These are phyloP conservation scores for Turritopsis dohrnii DNA, from an alignment of 30 jellyfish, hydroid and myxozoan species.

Conservation along the genomic window DNA sequence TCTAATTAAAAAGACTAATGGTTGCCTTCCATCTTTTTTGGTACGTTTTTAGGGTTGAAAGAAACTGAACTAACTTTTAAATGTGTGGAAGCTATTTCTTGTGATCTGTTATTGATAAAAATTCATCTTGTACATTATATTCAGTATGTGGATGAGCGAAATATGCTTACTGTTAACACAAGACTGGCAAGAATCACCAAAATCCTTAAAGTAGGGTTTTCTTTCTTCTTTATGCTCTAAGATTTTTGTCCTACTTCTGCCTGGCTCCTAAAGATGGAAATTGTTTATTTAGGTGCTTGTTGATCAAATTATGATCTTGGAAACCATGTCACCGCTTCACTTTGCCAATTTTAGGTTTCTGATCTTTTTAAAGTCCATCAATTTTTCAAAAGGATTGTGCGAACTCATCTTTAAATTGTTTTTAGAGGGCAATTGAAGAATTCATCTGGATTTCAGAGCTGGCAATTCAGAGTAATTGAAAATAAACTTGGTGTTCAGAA, in stretches of 20 bases:
- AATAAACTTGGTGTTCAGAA: slow-evolving; percentile 71
- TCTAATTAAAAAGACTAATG: neutral
- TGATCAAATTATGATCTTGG: slow-evolving; percentile 78
- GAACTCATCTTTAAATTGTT: too few relatives aligned
- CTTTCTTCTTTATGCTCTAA: neutral
- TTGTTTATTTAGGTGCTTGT: slow-evolving; percentile 47
- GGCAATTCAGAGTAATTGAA: slow-evolving; percentile 74
- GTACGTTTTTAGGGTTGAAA: neutral
- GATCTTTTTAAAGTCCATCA: neutral
- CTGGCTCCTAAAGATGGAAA: neutral
- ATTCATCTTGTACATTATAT: too few relatives aligned
- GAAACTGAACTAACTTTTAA: neutral
- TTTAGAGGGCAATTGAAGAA: slow-evolving; percentile 52
- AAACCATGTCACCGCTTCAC: slow-evolving; percentile 90
- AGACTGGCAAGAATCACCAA: slow-evolving; percentile 53
- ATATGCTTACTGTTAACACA: slow-evolving; percentile 67
- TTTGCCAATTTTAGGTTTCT: slow-evolving; percentile 78
- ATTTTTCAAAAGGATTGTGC: too few relatives aligned
- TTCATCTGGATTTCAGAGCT: slow-evolving; percentile 90
- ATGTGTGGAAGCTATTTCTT: neutral
- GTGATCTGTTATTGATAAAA: too few relatives aligned
- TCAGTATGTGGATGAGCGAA: slow-evolving; percentile 63
- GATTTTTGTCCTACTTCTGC: too few relatives aligned
- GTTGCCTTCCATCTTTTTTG: neutral
- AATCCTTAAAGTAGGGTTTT: slow-evolving; percentile 49